Evolutionary conservation across 2,113 vertebrate species (phyloP).

Genomic region (Pseudorasbora parva): DNA sequence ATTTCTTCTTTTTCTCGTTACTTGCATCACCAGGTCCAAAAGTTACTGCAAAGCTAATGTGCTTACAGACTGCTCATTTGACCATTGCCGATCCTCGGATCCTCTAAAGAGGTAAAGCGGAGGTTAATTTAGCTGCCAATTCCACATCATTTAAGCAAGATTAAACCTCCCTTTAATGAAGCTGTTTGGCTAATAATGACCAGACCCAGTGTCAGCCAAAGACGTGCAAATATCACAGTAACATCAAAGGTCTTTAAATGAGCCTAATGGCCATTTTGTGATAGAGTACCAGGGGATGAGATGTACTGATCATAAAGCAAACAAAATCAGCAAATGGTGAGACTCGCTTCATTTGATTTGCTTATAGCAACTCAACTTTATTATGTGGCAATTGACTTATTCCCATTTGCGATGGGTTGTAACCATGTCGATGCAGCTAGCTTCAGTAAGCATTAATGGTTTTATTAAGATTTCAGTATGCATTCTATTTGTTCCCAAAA

Average conservation of each 20-base stretch:
- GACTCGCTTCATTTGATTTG: neutral
- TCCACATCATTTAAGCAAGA: constrained; percentile 19
- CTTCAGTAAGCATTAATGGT: neutral
- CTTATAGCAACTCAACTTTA: neutral
- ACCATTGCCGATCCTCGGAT: constrained; percentile 4
- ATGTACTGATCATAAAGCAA: constrained; percentile 23
- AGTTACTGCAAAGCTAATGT: constrained; percentile 36
- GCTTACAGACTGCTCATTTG: neutral
- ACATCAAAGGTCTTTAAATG: neutral
- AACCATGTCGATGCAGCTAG: neutral
- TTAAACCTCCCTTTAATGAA: constrained; percentile 26
- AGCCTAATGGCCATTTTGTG: neutral
- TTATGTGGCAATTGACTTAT: neutral
- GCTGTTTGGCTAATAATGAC: constrained; percentile 10
- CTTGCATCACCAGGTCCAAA: constrained; percentile 33
- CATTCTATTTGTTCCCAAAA: neutral
- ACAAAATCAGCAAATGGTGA: neutral
- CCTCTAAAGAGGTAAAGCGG: constrained; percentile 10
- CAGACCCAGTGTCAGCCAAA: neutral
- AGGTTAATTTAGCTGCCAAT: constrained; percentile 27
- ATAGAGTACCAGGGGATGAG: constrained; percentile 1
- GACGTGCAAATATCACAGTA: constrained; percentile 7
- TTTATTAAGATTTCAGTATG: neutral
- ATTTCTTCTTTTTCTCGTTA: constrained; percentile 43
- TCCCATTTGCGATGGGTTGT: neutral